Evolutionary conservation across 2,888 invertebrate species (phyloP).

Genomic region (Sarcophaga caerulescens): DNA sequence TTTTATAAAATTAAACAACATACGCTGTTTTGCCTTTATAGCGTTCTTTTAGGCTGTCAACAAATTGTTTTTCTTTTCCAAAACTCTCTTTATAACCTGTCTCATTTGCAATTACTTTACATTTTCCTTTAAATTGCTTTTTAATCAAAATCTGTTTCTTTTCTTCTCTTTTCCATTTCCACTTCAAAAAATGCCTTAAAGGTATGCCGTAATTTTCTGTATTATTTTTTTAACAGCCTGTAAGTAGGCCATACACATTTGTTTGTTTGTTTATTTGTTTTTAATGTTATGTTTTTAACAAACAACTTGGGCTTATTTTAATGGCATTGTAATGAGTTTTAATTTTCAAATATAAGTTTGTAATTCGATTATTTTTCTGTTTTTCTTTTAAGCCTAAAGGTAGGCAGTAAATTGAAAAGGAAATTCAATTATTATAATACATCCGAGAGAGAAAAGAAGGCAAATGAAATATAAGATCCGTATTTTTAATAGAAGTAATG

Average conservation of each 20-base stretch:
- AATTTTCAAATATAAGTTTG: constrained; percentile 43
- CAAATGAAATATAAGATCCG: too few relatives aligned
- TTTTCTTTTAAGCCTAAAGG: constrained; percentile 31
- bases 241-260: constrained; percentile 17
- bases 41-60: constrained; percentile 45
- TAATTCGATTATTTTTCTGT: background rate
- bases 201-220: constrained; percentile 52
- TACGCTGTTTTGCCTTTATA: background rate
- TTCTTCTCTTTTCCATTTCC: background rate
- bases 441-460: too few relatives aligned
- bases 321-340: constrained; percentile 16
- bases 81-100: background rate
- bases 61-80: constrained; percentile 13
- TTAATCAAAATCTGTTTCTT: constrained; percentile 28
- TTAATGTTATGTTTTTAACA: background rate
- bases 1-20: constrained; percentile 17
- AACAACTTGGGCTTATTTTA: background rate
- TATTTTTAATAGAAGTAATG: too few relatives aligned
- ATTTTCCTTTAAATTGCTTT: constrained; percentile 9
- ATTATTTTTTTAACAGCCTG: constrained; percentile 5
- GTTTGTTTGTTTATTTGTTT: constrained; percentile 15
- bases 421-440: too few relatives aligned
- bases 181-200: constrained; percentile 21
- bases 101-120: constrained; percentile 40
- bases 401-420: constrained; percentile 26